Percentiles rank a stretch among this genome's conserved stretches.
Evolutionary conservation across 30 jellyfish, hydroid and myxozoan species (phyloP).

Genomic region (Aurelia coerulea): DNA sequence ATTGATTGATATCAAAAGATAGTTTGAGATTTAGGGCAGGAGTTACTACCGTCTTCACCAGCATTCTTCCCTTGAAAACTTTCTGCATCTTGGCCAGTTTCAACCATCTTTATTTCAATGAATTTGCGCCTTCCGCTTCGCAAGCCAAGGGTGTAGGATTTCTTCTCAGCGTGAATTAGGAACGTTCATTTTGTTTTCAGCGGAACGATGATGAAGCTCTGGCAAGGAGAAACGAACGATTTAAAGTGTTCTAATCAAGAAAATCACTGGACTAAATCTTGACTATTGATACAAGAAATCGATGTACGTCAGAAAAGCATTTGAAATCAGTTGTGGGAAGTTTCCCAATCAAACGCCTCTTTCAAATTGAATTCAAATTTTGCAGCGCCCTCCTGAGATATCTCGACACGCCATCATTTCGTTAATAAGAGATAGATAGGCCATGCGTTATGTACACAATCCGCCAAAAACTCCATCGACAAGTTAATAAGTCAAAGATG

Average conservation of each 20-base stretch:
- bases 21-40: neutral
- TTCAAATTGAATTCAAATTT: neutral
- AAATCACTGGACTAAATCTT: no score
- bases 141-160: constrained; percentile 37
- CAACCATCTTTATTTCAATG: constrained; percentile 26
- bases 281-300: no score
- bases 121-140: constrained; percentile 16
- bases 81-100: neutral
- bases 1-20: no score
- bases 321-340: no score
- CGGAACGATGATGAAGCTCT: neutral
- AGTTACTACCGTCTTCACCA: constrained; percentile 23
- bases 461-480: no score
- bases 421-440: neutral
- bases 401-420: constrained; percentile 21
- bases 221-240: no score
- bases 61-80: neutral
- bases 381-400: constrained; percentile 54
- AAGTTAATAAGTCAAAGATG: no score
- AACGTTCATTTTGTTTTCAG: constrained; percentile 2
- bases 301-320: no score
- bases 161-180: constrained; percentile 46
- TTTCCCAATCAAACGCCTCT: no score
- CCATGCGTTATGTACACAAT: no score
- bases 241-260: no score